A percentile compares a stretch with the other conserved stretches of the same genome.
Evolutionary conservation across 2,888 invertebrate genomes (phyloP).

Genomic region (Protodeltote pygarga): DNA sequence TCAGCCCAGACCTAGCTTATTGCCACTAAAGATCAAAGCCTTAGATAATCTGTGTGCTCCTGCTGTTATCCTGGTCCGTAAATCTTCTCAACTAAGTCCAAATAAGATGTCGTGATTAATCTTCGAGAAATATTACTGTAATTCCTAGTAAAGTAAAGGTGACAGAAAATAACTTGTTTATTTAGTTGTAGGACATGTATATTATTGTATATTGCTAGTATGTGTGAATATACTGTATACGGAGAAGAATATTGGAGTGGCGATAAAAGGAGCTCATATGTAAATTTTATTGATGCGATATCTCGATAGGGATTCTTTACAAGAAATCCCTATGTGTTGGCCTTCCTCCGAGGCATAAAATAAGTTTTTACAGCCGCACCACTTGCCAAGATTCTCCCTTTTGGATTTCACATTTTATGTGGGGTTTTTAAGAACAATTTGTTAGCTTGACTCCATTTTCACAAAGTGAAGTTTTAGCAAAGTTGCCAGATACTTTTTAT

Average conservation of each 20-base stretch:
- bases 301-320: constrained; percentile 55
- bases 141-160: constrained; percentile 20
- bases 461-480: constrained; percentile 1
- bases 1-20: constrained; percentile 29
- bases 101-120: constrained; percentile 31
- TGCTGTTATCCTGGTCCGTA: constrained; percentile 33
- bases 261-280: constrained; percentile 54
- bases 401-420: constrained; percentile 32
- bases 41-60: constrained; percentile 20
- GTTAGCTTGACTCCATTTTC: constrained; percentile 1
- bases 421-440: constrained; percentile 26
- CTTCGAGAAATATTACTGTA: constrained; percentile 28
- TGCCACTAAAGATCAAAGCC: constrained; percentile 30
- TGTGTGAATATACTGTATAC: constrained; percentile 32
- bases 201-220: constrained; percentile 6
- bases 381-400: constrained; percentile 36
- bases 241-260: constrained; percentile 38
- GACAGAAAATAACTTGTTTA: constrained; percentile 28
- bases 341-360: constrained; percentile 42
- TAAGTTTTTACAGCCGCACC: constrained; percentile 50
- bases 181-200: constrained; percentile 23
- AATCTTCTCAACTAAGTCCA: constrained; percentile 27
- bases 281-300: constrained; percentile 66
- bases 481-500: constrained; percentile 11
- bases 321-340: constrained; percentile 41